Conservation (phyloP, 2,113 vertebrate species). For the Chroicocephalus ridibundus region DNA sequence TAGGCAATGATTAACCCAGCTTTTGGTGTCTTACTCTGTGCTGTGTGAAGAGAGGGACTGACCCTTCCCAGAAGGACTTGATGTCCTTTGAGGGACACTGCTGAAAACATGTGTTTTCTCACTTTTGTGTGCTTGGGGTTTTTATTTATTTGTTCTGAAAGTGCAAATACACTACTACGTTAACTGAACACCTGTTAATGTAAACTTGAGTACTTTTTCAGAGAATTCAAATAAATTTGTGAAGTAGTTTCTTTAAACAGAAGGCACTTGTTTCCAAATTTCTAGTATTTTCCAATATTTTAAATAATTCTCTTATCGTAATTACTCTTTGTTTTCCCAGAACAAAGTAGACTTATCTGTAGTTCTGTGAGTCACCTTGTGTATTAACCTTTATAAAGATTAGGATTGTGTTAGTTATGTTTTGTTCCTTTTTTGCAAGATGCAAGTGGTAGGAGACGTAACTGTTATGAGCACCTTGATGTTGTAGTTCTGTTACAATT, state of each 20-base stretch:
- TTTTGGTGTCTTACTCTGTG: neutral
- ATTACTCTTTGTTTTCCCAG: neutral
- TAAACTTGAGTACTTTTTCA: neutral
- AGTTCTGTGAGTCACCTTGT: neutral
- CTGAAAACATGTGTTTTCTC: neutral
- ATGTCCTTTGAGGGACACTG: neutral
- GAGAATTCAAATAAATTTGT: neutral
- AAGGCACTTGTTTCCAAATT: neutral
- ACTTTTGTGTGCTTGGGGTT: fast-evolving
- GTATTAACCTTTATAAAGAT: neutral
- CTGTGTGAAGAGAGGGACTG: neutral
- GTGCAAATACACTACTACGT: neutral
- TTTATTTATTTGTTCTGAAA: neutral
- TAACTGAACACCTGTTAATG: neutral
- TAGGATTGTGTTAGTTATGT: neutral
- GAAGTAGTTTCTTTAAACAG: neutral
- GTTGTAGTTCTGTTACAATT: neutral
- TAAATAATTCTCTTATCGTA: neutral
- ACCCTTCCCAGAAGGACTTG: neutral
- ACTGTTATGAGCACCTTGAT: neutral
- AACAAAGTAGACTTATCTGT: neutral
- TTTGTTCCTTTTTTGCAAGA: neutral
- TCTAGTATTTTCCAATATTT: no score
- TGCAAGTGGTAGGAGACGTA: neutral
- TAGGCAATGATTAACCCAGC: neutral